phyloP scores from a whole-genome alignment of 2,797 vertebrate genomes.

The Pipistrellus kuhlii region DNA sequence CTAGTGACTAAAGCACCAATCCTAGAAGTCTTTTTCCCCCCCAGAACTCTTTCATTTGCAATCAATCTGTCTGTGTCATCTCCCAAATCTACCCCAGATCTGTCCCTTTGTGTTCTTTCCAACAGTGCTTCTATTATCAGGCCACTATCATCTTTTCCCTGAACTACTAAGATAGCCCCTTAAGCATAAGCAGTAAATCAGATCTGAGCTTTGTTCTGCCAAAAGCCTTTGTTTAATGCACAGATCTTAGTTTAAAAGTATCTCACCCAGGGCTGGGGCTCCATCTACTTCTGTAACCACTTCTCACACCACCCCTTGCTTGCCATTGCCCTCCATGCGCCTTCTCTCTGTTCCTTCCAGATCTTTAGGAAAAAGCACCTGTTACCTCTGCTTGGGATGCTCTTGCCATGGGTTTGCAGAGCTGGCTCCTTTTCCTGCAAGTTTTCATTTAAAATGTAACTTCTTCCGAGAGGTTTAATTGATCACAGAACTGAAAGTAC shows the following conservation, averaged over 20 bases:
- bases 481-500: background rate
- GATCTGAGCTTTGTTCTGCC: background rate
- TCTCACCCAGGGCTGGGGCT: background rate
- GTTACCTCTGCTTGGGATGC: background rate
- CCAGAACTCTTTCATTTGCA: background rate
- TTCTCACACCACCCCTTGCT: background rate
- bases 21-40: background rate
- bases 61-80: background rate
- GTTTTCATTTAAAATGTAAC: background rate
- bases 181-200: background rate
- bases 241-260: rapidly evolving
- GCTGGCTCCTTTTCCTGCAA: background rate
- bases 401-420: background rate
- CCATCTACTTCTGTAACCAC: background rate
- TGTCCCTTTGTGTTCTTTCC: background rate
- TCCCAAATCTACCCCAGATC: background rate
- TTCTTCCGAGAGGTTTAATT: background rate
- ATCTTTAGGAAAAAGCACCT: background rate
- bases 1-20: background rate
- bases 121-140: background rate
- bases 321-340: background rate
- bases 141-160: background rate
- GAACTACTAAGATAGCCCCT: background rate
- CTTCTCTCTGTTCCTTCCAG: background rate
- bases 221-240: background rate